A percentile compares a stretch with the other conserved stretches of the same genome.
Evolutionary conservation across 2,888 invertebrate species (phyloP).

Genomic region (Nezara viridula): DNA sequence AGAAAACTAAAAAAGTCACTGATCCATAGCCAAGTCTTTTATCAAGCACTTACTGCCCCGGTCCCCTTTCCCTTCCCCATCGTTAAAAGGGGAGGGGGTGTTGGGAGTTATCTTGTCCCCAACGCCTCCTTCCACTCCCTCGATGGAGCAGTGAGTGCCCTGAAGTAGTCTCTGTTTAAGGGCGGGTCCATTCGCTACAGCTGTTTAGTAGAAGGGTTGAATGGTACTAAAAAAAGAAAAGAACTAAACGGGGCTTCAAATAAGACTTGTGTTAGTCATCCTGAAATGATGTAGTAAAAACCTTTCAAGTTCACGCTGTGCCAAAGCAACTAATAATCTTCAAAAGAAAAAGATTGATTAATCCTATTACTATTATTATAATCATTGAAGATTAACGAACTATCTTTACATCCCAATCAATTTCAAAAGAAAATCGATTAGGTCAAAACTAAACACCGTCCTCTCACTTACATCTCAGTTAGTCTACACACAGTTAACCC

Average conservation of each 20-base stretch:
- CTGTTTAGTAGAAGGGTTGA: not conserved
- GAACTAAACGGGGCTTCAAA: not conserved
- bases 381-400: no score
- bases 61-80: not conserved
- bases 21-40: not conserved
- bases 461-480: no score
- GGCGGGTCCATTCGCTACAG: not conserved
- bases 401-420: no score
- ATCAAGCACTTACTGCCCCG: not conserved
- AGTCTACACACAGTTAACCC: no score
- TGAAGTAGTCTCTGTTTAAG: not conserved
- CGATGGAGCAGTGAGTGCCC: not conserved
- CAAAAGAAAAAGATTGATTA: no score
- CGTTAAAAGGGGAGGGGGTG: not conserved
- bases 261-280: no score
- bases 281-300: no score
- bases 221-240: not conserved
- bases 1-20: not conserved
- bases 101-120: not conserved
- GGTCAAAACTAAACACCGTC: no score
- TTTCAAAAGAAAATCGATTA: no score
- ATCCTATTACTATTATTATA: no score
- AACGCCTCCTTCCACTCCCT: not conserved
- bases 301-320: no score
- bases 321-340: no score